A percentile compares a stretch with the other conserved stretches of the same genome.
These are phyloP conservation scores for Bombus sibiricus DNA, from an alignment of 1,140 invertebrate species.

Conservation along the genomic window DNA sequence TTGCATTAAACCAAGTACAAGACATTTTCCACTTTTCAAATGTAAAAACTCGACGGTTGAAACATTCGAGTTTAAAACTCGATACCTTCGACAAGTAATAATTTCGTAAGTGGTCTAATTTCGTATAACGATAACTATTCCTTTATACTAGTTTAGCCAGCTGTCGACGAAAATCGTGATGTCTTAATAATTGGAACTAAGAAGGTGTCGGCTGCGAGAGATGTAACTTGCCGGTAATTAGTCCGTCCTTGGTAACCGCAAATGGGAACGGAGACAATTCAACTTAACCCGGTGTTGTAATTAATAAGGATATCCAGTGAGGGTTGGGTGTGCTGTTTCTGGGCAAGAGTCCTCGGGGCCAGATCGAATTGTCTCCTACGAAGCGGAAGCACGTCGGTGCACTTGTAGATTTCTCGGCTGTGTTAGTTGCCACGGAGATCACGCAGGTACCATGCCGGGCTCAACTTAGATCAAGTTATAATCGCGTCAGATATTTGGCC, in stretches of 20 bases:
- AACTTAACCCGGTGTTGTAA: slow-evolving; percentile 54
- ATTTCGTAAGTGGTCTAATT: neutral
- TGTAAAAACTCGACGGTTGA: neutral
- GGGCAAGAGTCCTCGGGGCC: neutral
- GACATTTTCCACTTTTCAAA: neutral
- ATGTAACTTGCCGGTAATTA: slow-evolving; percentile 62
- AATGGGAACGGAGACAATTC: slow-evolving; percentile 55
- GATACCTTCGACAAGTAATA: neutral
- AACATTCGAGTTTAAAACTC: neutral
- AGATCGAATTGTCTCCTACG: slow-evolving; percentile 39
- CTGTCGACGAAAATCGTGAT: slow-evolving; percentile 34
- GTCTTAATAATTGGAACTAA: slow-evolving; percentile 58
- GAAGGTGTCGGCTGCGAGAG: slow-evolving; percentile 46
- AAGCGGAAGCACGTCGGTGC: slow-evolving; percentile 16
- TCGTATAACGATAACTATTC: neutral
- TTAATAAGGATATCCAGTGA: slow-evolving; percentile 59
- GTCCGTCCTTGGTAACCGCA: slow-evolving; percentile 38
- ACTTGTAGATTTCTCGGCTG: slow-evolving; percentile 36
- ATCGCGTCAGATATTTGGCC: slow-evolving; percentile 47
- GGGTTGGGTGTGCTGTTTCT: neutral
- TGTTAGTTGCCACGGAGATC: slow-evolving; percentile 44
- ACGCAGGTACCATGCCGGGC: neutral
- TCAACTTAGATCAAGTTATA: slow-evolving; percentile 56
- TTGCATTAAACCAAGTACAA: no score
- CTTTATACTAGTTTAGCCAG: neutral